Evolutionary conservation across 2,888 invertebrate species (phyloP).

Genomic region (Eupeodes luniger): DNA sequence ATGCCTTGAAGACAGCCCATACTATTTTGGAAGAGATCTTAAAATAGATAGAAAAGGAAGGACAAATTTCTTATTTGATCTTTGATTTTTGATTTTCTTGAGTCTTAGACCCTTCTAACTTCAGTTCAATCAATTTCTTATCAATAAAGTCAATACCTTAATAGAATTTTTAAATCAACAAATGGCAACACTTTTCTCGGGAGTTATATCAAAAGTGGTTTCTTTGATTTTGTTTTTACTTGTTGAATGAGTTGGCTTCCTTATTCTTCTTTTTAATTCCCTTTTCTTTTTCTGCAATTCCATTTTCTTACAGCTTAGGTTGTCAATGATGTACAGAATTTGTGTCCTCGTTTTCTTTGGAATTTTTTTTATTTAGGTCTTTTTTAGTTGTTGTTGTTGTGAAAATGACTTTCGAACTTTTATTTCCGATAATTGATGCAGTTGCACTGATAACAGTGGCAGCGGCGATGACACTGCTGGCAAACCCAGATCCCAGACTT

Average conservation of each 20-base stretch:
- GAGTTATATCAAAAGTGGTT: background rate
- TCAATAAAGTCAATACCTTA: too few relatives aligned
- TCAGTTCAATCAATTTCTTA: too few relatives aligned
- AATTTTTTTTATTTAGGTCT: background rate
- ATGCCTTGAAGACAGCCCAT: too few relatives aligned
- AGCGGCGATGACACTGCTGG: background rate
- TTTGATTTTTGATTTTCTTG: too few relatives aligned
- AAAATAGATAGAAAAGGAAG: too few relatives aligned
- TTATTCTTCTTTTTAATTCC: background rate
- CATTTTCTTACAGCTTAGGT: slow-evolving; percentile 6
- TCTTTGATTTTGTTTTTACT: background rate
- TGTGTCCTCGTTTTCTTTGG: slow-evolving; percentile 57
- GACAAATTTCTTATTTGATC: too few relatives aligned
- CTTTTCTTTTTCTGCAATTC: background rate
- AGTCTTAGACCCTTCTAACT: too few relatives aligned
- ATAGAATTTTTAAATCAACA: background rate
- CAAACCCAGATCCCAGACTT: slow-evolving; percentile 5
- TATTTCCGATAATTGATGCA: slow-evolving; percentile 66
- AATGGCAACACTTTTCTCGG: slow-evolving; percentile 24
- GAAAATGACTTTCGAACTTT: slow-evolving; percentile 60
- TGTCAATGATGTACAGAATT: slow-evolving; percentile 51
- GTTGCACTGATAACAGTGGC: slow-evolving; percentile 55
- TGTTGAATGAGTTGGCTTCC: background rate
- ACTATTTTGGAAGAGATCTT: too few relatives aligned
- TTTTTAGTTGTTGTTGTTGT: background rate